Conservation (phyloP, 2,797 vertebrate species). For the Tragelaphus oryx region DNA sequence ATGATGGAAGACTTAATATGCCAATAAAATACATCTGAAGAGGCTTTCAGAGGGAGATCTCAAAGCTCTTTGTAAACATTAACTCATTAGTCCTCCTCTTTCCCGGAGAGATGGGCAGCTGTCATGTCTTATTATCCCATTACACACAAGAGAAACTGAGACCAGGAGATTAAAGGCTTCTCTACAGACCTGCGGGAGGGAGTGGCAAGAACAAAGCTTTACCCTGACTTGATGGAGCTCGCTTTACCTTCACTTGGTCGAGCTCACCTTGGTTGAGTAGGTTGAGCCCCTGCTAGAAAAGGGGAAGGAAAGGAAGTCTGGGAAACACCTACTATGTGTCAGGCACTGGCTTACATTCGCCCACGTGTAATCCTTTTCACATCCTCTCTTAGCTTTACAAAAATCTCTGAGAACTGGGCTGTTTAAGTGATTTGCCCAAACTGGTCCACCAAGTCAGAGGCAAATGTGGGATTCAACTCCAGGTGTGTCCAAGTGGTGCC, state of each 20-base stretch:
- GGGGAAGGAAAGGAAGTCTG: too few relatives aligned
- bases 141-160: conserved; percentile 46
- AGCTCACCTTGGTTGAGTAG: neutral
- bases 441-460: neutral
- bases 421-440: neutral
- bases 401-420: neutral
- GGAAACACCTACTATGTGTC: neutral
- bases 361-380: neutral
- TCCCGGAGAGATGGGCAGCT: neutral
- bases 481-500: fast-evolving
- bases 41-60: conserved; percentile 36
- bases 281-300: neutral
- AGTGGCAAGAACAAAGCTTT: neutral
- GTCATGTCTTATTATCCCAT: conserved; percentile 6
- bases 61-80: conserved; percentile 50
- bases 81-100: conserved; percentile 35
- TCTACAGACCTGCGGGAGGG: neutral
- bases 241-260: neutral
- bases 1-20: conserved; percentile 62
- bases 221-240: neutral
- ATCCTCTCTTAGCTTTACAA: neutral
- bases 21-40: conserved; percentile 62
- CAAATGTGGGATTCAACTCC: neutral
- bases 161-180: neutral
- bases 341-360: too few relatives aligned